Base-by-base conservation (phyloP, 2,888 invertebrate species). In the Andrena praecox region DNA sequence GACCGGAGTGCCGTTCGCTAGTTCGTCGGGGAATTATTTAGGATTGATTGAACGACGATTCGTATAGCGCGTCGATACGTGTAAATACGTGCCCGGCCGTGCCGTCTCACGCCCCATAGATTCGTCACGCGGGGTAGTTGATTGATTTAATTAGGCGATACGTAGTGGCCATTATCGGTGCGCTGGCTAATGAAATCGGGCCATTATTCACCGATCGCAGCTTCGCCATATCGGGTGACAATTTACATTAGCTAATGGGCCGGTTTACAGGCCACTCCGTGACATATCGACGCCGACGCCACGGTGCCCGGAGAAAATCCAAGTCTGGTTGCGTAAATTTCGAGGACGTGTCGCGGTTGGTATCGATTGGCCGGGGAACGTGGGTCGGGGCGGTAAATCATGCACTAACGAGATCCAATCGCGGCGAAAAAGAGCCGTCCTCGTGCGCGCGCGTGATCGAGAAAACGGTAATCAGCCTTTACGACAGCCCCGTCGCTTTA, bases 91-190 rank as follows among this genome's bases (percentile, higher is more conserved):
- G 35, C 2, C 35, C 10, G 0, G 35, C 63, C 42, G 35, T 24
- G 31, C 12, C 42, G 33, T 16, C 27, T 33, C n/a, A 2, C 5
- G 27, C 16, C 20, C 5, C 24, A 31, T n/a, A 35, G 60, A 81
- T 64, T 56, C 62, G 66, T 79, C 83, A 76, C 78, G 78, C 69
- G 77, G 20, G 24, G 59, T 42, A 63, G 60, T 76, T 78, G 31
- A 68, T 56, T 69, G 72, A 72, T 82, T 88, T 86, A 85, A 87
- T 87, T 86, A 86, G 73, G 76, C 77, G 82, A 85, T 77, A 79
- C 73, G 77, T 63, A n/a, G 62, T 66, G 66, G 74, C 74, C 82
- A 77, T 86, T 87, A 88, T 82, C 78, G 56, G 64, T 56, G 59
- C 33, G 50, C 42, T 50, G 62, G 48, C 67, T 73, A 84, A 88